A percentile compares a stretch with the other conserved stretches of the same genome.
Evolutionary conservation across 2,888 invertebrate genomes (phyloP).

Genomic region (Julus scanicus): DNA sequence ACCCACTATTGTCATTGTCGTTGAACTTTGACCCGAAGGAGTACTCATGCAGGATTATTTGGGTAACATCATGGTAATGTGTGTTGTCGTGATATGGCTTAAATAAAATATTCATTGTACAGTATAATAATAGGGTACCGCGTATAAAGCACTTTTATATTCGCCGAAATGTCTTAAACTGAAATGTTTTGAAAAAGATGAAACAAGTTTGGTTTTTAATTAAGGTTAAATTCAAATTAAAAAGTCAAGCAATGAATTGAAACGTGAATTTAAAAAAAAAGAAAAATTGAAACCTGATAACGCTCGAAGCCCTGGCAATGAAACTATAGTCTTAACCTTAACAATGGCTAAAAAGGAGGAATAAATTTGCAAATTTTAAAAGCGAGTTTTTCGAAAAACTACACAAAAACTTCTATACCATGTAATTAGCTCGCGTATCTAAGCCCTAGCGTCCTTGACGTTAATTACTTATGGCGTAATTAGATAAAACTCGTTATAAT

Average conservation of each 20-base stretch:
- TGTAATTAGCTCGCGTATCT: neutral
- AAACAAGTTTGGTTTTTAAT: neutral
- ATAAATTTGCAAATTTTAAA: constrained; percentile 22
- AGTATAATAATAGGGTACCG: too few species aligned
- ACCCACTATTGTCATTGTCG: too few species aligned
- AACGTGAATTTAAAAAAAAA: neutral
- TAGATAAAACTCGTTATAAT: neutral
- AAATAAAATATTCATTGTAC: too few species aligned
- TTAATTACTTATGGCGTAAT: constrained; percentile 1
- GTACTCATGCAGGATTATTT: too few species aligned
- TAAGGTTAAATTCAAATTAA: neutral
- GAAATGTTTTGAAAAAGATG: neutral
- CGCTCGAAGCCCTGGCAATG: constrained; percentile 10
- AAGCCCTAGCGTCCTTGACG: neutral
- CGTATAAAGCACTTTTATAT: too few species aligned
- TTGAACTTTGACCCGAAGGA: too few species aligned
- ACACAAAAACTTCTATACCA: neutral
- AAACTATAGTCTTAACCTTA: constrained; percentile 63
- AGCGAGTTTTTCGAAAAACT: neutral
- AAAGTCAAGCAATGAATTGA: neutral
- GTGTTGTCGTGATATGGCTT: too few species aligned
- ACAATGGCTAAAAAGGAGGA: neutral
- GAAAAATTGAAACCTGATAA: neutral
- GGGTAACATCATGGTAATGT: neutral
- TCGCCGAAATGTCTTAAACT: neutral